phyloP scores from a whole-genome alignment of 30 jellyfish, hydroid and myxozoan species.

The Chrysaora quinquecirrha region DNA sequence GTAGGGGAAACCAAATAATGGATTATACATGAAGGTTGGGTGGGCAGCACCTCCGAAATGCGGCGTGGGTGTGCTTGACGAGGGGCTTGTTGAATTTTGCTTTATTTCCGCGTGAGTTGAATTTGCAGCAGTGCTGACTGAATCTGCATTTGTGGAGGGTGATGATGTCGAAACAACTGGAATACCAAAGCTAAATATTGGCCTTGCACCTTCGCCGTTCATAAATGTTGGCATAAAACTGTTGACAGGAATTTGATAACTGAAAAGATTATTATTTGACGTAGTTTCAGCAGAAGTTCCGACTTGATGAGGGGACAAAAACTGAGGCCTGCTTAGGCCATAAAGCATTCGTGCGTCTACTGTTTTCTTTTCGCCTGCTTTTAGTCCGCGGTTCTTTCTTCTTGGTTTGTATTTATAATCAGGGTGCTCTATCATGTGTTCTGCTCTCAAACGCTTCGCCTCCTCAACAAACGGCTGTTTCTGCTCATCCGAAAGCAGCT shows the following conservation, averaged over 20 bases:
- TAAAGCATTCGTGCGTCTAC: conserved; percentile 57
- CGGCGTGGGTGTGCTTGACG: conserved; percentile 22
- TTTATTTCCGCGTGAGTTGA: conserved; percentile 21
- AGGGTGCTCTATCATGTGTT: conserved; percentile 95
- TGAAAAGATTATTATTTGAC: conserved; percentile 72
- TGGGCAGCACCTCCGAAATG: conserved; percentile 60
- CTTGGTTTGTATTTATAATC: conserved; percentile 95
- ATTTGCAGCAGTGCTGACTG: background rate
- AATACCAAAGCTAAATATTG: conserved; percentile 58
- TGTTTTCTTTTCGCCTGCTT: conserved; percentile 66
- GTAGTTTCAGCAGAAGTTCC: conserved; percentile 69
- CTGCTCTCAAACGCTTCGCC: conserved; percentile 95
- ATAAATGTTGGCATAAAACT: conserved; percentile 85
- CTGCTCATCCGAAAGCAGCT: conserved; percentile 82
- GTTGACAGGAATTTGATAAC: conserved; percentile 76
- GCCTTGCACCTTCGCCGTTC: conserved; percentile 78
- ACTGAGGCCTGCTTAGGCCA: conserved; percentile 82
- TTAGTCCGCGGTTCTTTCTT: conserved; percentile 69
- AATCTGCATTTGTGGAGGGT: background rate
- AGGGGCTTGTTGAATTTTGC: conserved; percentile 18
- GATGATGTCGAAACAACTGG: conserved; percentile 27
- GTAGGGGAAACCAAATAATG: conserved; percentile 82
- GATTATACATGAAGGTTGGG: conserved; percentile 90
- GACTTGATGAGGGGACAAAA: conserved; percentile 78
- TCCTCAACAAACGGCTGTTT: conserved; percentile 88